Base-by-base conservation (phyloP, 2,888 invertebrate genomes). In the Machimus atricapillus region DNA sequence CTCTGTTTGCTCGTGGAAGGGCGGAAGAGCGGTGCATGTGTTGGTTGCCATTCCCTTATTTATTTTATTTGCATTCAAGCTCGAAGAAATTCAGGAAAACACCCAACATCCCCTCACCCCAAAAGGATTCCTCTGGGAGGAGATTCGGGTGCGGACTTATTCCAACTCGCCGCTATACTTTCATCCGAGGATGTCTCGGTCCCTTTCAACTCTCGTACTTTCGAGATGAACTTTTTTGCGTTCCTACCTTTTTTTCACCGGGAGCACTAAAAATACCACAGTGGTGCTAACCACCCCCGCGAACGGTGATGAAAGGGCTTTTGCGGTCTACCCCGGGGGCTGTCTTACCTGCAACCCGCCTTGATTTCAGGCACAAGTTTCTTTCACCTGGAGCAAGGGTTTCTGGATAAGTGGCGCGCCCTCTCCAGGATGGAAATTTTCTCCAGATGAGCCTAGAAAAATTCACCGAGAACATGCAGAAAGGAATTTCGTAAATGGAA, bases 1-100 rank as follows among this genome's bases (percentile, higher is more conserved):
- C 66, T 66, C 66, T 74, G 23, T 85, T 85, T 73, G 85, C 23
- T 85, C 73, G 74, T 82, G 23, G 23, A 16, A 27, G 7, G 9
- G 37, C 37, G 37, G 12, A 40, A 40, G 8, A 12, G 9, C 12
- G 2, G n/a, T 31, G 74, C 37, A 74, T 85, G 85, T 85, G 74
- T 83, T 19, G 23, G 58, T 66, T 66, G n/a, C 40, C 37, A 19
- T 27, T 81, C 56, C 19, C 14, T 16, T 58, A 58, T 74, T 85
- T 85, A 85, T 85, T 85, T 85, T 85, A 85, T 85, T 85, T 85
- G 85, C 85, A 85, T 74, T 85, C 46, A 74, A 46, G 85, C 85
- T 74, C 43, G 74, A 74, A 74, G 74, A 56, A 85, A 27, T 85
- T 74, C 74, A 85, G 74, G 74, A 85, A 85, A 85, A 73, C 85